Evolutionary conservation across 2,888 invertebrate genomes (phyloP), one percentile per base, ranked within the genome.

Genomic region (Keiferia lycopersicella): DNA sequence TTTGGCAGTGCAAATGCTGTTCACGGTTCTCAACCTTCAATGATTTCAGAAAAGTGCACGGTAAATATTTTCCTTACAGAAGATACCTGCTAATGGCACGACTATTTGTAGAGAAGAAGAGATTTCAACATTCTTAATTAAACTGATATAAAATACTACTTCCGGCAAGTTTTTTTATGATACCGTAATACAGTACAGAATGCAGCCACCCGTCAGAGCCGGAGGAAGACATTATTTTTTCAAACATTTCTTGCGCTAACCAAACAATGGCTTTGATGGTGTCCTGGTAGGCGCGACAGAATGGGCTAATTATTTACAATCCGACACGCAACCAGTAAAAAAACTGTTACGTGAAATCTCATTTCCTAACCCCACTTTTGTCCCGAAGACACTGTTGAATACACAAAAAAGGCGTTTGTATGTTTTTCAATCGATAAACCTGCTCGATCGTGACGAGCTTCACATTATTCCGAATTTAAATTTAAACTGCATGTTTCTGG

Each of bases 271-370:
- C 72, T 73, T 68, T 70, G 65, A 73, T 68, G 70, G 70, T 78
- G 77, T 79, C 81, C 80, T 84, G 82, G 83, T 81, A 84, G 87
- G 84, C 80, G 83, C 83, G 84, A 78, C 79, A 84, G 83, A 87
- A 85, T 85, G 83, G 82, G 82, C 84, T 91, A 90, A 91, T 91
- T 91, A 91, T 91, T 89, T 89, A 88, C 88, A 82, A 91, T 91
- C 82, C 82, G 91, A 81, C 87, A 91, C 89, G 91, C 87, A 80
- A 83, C 79, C 80, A 75, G 77, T 72, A 78, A 82, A 91, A 90
- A 91, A 88, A 88, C 80, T 81, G 81, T 81, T 81, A 88, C 90
- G 88, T 91, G 87, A 89, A 91, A 90, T 91, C 85, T 83, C 87
- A 88, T 91, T 90, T 91, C 91, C 90, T 83, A 84, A 83, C 78